phyloP scores from a whole-genome alignment of 2,797 vertebrate genomes.

The Crocodylus rhombifer region DNA sequence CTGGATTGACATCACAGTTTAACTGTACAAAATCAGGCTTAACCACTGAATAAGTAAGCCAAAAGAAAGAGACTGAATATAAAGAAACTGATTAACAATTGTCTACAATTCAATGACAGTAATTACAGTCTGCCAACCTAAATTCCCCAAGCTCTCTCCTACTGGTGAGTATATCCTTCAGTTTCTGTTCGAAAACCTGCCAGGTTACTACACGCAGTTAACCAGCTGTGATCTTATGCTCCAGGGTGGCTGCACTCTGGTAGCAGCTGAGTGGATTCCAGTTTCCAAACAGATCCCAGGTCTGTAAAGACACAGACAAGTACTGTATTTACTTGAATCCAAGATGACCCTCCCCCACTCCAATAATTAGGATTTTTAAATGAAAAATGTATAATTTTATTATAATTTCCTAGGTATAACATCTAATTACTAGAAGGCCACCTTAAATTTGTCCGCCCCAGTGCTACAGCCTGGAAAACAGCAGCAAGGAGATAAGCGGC shows the following conservation, averaged over 20 bases:
- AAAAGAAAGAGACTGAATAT: neutral
- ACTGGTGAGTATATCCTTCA: neutral
- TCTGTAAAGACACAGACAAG: neutral
- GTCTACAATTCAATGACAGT: neutral
- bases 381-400: no score
- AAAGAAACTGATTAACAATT: neutral
- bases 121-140: neutral
- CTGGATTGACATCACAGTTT: neutral
- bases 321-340: no score
- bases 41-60: neutral
- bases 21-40: neutral
- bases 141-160: neutral
- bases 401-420: no score
- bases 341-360: no score
- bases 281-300: neutral
- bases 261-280: rapidly evolving
- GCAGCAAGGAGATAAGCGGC: no score
- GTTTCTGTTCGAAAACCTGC: neutral
- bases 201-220: neutral
- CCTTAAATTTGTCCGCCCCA: no score
- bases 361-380: no score
- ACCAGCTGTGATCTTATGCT: neutral
- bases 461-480: no score
- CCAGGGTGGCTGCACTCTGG: neutral
- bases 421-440: no score